Conservation (phyloP, 2,888 invertebrate genomes). For the Temnothorax ravouxi region DNA sequence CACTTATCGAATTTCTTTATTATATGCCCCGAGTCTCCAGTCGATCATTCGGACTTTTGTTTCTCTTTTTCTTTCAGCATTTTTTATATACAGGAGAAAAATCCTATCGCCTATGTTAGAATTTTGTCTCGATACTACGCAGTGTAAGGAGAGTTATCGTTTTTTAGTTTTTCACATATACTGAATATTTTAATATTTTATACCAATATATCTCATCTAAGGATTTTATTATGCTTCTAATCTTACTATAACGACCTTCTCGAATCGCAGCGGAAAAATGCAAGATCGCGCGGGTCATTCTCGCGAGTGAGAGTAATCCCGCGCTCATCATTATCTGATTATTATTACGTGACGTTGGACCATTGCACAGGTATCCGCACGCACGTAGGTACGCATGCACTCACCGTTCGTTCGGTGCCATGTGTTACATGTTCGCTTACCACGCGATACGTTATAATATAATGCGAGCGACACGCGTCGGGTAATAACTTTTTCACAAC, state of each 20-base stretch:
- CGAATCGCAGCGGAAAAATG: slow-evolving; percentile 48
- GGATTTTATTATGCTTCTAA: slow-evolving; percentile 1
- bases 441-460: slow-evolving; percentile 71
- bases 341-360: slow-evolving; percentile 65
- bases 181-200: slow-evolving; percentile 11
- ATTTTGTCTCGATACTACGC: neutral
- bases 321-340: slow-evolving; percentile 74
- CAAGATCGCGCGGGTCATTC: slow-evolving; percentile 61
- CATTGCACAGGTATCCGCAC: slow-evolving; percentile 41
- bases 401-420: slow-evolving; percentile 2
- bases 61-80: neutral
- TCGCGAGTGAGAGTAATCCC: slow-evolving; percentile 53
- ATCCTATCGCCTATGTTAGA: neutral
- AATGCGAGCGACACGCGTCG: slow-evolving; percentile 74
- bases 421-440: slow-evolving; percentile 55
- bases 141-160: neutral
- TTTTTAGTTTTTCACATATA: neutral
- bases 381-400: neutral
- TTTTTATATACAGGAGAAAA: neutral
- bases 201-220: neutral
- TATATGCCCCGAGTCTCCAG: neutral
- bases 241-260: neutral
- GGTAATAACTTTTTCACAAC: slow-evolving; percentile 81
- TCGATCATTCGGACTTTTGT: neutral
- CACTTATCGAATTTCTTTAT: neutral